phyloP scores from a whole-genome alignment of 1,140 invertebrate species.

The Sitophilus oryzae region DNA sequence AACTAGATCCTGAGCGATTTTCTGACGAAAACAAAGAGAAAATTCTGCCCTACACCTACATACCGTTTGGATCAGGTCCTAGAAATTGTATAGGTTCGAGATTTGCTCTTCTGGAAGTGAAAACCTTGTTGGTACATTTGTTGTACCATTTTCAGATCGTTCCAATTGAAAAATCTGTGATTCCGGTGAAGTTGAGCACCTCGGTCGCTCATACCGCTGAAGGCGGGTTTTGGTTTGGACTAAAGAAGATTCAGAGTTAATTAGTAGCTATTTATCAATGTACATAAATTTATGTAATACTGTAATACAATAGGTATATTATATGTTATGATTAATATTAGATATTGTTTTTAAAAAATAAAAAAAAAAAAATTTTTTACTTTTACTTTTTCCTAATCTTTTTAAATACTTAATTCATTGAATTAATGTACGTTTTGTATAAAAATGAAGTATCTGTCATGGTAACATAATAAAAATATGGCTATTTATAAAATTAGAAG shows the following conservation, averaged over 20 bases:
- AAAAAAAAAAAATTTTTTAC: too few species aligned
- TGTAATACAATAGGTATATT: background rate
- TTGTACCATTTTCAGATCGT: slow-evolving; percentile 35
- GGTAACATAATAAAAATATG: too few species aligned
- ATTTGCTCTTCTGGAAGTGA: slow-evolving; percentile 38
- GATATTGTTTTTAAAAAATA: too few species aligned
- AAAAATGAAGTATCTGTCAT: too few species aligned
- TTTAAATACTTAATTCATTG: too few species aligned
- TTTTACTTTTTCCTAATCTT: too few species aligned
- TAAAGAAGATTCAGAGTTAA: slow-evolving; percentile 29
- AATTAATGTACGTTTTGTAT: too few species aligned
- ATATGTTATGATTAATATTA: background rate
- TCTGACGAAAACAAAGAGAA: slow-evolving; percentile 31
- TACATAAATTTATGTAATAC: background rate
- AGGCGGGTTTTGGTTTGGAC: slow-evolving; percentile 17
- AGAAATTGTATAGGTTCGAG: slow-evolving; percentile 40
- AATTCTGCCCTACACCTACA: slow-evolving; percentile 46
- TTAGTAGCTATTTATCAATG: background rate
- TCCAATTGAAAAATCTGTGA: slow-evolving; percentile 30
- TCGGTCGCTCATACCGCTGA: slow-evolving; percentile 28
- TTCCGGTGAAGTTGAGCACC: slow-evolving; percentile 31
- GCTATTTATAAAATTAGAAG: too few species aligned
- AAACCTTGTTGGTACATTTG: slow-evolving; percentile 38
- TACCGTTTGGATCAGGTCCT: slow-evolving; percentile 54
- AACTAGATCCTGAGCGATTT: slow-evolving; percentile 33